These are phyloP conservation scores for Carcina quercana DNA, from an alignment of 2,888 invertebrate genomes.

Conservation along the genomic window DNA sequence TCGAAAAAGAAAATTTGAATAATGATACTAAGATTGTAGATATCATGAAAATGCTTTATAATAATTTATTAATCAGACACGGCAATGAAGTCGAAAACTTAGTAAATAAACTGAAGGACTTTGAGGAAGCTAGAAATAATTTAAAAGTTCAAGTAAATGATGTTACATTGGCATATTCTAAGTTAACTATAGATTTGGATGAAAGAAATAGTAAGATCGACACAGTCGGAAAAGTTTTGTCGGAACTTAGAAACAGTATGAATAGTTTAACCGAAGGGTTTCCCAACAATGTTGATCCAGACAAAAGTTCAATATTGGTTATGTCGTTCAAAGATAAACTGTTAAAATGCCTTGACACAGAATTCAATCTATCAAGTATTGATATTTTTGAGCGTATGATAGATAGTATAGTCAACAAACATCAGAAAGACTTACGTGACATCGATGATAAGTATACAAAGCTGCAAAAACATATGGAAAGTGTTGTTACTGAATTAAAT, in stretches of 20 bases:
- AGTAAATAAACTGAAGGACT: constrained; percentile 45
- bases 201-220: constrained; percentile 30
- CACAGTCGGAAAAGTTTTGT: constrained; percentile 26
- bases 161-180: constrained; percentile 25
- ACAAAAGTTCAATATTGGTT: constrained; percentile 21
- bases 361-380: constrained; percentile 34
- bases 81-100: constrained; percentile 52
- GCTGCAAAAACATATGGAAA: constrained; percentile 30
- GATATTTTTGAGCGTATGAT: constrained; percentile 36
- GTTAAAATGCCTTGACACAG: constrained; percentile 37
- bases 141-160: constrained; percentile 30
- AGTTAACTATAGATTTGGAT: constrained; percentile 30
- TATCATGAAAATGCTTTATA: constrained; percentile 51
- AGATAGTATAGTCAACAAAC: constrained; percentile 28
- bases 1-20: constrained; percentile 28
- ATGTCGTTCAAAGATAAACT: constrained; percentile 37
- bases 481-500: constrained; percentile 30
- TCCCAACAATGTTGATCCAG: constrained; percentile 12
- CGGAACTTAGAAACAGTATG: constrained; percentile 33
- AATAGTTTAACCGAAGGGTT: constrained; percentile 24
- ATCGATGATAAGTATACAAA: constrained; percentile 28
- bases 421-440: constrained; percentile 28
- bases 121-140: constrained; percentile 34
- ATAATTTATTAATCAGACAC: constrained; percentile 39
- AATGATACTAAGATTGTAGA: constrained; percentile 45